Percentiles rank a stretch among this genome's conserved stretches.
Evolutionary conservation across 2,797 vertebrate species (phyloP).

Genomic region (Melanotaenia boesemani): DNA sequence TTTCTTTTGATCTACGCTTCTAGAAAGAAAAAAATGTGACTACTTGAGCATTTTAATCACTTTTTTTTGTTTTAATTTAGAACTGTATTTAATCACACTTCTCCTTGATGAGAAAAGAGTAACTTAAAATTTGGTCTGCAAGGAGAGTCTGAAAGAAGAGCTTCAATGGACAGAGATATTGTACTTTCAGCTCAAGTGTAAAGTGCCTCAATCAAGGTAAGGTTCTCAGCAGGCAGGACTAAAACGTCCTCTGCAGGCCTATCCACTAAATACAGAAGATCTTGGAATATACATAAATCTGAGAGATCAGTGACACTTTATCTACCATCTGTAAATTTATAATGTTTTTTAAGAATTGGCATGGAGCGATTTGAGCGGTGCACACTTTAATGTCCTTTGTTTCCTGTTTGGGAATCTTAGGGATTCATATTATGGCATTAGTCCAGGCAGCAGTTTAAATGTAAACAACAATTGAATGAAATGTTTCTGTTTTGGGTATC

Average conservation of each 20-base stretch:
- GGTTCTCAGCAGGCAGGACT: conserved; percentile 22
- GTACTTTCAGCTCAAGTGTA: conserved; percentile 54
- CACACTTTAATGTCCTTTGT: background rate
- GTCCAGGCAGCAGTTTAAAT: background rate
- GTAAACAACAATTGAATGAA: conserved; percentile 12
- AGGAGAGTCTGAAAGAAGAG: conserved; percentile 20
- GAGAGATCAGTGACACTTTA: background rate
- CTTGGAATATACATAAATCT: background rate
- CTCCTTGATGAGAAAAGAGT: conserved; percentile 20
- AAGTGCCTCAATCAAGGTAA: conserved; percentile 84
- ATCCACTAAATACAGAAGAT: background rate
- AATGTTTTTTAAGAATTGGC: background rate
- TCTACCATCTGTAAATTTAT: background rate
- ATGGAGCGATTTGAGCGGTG: background rate
- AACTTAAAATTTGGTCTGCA: conserved; percentile 6
- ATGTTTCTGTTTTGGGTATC: conserved; percentile 56
- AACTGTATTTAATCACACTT: background rate
- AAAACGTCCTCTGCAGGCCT: conserved; percentile 18
- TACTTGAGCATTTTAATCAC: conserved; percentile 46
- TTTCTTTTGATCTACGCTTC: conserved; percentile 21
- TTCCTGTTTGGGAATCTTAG: background rate
- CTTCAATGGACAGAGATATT: conserved; percentile 78
- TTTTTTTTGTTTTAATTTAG: conserved; percentile 9
- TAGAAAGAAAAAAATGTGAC: conserved; percentile 58
- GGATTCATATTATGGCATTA: background rate